Conservation (phyloP, 2,113 vertebrate species). For the Pteropus alecto region DNA sequence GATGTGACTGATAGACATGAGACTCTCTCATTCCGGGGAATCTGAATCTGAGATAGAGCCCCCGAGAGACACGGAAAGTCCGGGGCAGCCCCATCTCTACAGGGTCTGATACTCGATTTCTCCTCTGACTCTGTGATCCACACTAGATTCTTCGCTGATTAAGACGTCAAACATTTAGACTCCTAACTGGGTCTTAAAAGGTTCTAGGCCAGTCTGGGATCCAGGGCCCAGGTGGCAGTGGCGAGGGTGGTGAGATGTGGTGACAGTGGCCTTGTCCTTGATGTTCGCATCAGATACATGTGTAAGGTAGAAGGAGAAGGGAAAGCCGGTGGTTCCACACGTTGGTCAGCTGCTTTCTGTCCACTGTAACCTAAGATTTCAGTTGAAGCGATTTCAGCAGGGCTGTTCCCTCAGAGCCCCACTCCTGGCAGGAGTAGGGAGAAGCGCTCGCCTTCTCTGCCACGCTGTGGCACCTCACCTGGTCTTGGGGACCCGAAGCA, state of each 20-base stretch:
- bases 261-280: background rate
- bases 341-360: background rate
- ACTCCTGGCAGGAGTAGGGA: background rate
- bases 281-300: background rate
- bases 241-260: background rate
- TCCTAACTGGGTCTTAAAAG: background rate
- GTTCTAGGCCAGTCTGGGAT: background rate
- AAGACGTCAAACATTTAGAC: background rate
- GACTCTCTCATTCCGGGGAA: background rate
- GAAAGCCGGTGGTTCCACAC: rapidly evolving
- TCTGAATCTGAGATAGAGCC: background rate
- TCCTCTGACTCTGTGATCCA: background rate
- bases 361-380: background rate
- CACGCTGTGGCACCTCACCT: too few species aligned
- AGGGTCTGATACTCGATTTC: background rate
- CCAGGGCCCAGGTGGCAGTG: background rate
- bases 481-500: background rate
- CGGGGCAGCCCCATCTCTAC: background rate
- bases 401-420: background rate
- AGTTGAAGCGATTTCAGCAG: background rate
- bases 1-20: background rate
- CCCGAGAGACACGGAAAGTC: background rate
- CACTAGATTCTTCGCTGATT: background rate
- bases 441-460: background rate
- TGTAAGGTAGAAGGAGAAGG: background rate